Conservation (phyloP, 2,113 vertebrate species). For the Gymnocephalus cernua region DNA sequence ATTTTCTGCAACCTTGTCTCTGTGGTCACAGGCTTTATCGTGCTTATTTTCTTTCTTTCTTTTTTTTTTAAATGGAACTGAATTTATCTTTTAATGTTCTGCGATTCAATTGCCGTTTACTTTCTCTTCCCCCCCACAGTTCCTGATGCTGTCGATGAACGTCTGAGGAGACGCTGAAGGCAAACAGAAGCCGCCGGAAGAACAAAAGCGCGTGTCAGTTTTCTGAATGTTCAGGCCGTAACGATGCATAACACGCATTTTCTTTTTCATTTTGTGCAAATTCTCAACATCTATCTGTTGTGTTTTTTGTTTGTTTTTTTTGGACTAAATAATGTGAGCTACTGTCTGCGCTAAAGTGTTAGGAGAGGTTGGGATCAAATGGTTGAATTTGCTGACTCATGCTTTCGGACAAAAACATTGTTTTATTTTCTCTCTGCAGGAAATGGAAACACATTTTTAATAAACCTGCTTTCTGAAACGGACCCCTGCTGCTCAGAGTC, state of each 20-base stretch:
- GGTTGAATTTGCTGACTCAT: neutral
- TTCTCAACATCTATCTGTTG: neutral
- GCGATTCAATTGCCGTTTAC: neutral
- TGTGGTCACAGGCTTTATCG: neutral
- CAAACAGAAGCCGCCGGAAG: conserved; percentile 25
- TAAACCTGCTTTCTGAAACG: too few species aligned
- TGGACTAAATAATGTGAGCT: conserved; percentile 37
- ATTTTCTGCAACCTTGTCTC: too few species aligned
- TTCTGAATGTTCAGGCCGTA: neutral
- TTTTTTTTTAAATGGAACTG: too few species aligned
- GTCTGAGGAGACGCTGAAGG: conserved; percentile 68
- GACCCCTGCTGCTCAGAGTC: too few species aligned
- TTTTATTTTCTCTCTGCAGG: conserved; percentile 37
- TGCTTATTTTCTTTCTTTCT: neutral
- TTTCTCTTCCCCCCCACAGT: conserved; percentile 66
- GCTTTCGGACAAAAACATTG: conserved; percentile 18
- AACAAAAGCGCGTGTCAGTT: conserved; percentile 28
- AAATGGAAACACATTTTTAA: conserved; percentile 49
- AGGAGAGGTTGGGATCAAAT: neutral
- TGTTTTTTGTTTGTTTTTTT: conserved; percentile 4
- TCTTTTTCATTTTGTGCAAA: conserved; percentile 3
- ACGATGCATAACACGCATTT: neutral
- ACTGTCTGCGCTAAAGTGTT: neutral
- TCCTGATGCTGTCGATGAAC: conserved; percentile 85
- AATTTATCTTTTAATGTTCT: neutral